These are phyloP conservation scores for Anthophora plumipes DNA, from an alignment of 2,888 invertebrate species.

Conservation along the genomic window DNA sequence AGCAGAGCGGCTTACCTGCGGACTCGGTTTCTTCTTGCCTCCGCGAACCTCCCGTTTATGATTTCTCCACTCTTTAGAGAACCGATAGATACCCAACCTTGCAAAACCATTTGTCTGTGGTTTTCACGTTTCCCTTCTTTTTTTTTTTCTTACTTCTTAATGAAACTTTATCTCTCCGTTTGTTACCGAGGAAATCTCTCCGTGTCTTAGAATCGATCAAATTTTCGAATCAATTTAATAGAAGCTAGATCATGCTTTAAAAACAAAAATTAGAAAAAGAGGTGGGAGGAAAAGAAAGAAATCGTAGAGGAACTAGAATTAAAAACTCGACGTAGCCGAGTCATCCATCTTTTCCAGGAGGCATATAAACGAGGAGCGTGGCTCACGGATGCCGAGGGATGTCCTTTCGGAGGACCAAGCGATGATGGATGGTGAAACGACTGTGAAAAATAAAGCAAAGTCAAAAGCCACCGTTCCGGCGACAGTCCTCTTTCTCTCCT, in stretches of 20 bases:
- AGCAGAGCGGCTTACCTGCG: conserved; percentile 50
- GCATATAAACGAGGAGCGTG: conserved; percentile 49
- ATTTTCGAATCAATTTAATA: no score
- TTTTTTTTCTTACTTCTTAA: no score
- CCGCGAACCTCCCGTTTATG: conserved; percentile 47
- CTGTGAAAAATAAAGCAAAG: conserved; percentile 51
- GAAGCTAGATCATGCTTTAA: no score
- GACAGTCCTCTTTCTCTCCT: conserved; percentile 49
- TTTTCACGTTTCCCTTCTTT: not conserved
- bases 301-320: conserved; percentile 29
- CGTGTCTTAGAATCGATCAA: no score
- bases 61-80: conserved; percentile 43
- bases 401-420: conserved; percentile 59
- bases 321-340: conserved; percentile 21
- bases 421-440: conserved; percentile 54
- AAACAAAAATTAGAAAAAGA: not conserved
- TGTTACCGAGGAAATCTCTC: no score
- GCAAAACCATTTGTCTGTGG: not conserved
- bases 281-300: not conserved
- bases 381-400: conserved; percentile 18
- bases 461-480: conserved; percentile 35
- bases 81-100: not conserved
- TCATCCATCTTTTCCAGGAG: conserved; percentile 63
- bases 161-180: no score
- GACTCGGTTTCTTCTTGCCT: conserved; percentile 46